These are phyloP conservation scores for Calephelis nemesis DNA, from an alignment of 1,140 invertebrate species.

Conservation along the genomic window DNA sequence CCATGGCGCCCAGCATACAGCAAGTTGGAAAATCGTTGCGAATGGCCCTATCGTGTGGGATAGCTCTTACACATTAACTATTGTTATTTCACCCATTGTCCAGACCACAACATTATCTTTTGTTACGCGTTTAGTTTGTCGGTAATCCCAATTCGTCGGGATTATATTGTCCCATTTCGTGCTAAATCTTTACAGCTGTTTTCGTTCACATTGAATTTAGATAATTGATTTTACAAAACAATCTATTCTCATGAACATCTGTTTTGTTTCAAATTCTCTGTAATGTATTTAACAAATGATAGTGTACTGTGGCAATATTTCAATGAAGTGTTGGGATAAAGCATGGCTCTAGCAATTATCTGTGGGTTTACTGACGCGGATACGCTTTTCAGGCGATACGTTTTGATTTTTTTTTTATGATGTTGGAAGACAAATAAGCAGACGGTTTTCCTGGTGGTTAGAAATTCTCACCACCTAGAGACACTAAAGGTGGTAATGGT, in stretches of 20 bases:
- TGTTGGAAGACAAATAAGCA: too few relatives aligned
- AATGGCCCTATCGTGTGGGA: not conserved
- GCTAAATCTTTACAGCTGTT: conserved; percentile 40
- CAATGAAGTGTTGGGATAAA: too few relatives aligned
- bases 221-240: conserved; percentile 16
- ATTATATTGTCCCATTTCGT: conserved; percentile 58
- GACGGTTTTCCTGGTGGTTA: too few relatives aligned
- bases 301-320: not conserved
- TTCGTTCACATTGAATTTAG: conserved; percentile 32
- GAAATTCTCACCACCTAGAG: too few relatives aligned
- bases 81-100: conserved; percentile 63
- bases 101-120: conserved; percentile 59
- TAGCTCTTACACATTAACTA: conserved; percentile 31
- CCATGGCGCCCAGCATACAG: too few relatives aligned
- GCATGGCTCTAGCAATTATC: too few relatives aligned
- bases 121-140: conserved; percentile 50
- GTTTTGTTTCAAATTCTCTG: conserved; percentile 12
- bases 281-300: conserved; percentile 5
- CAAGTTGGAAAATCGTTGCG: not conserved
- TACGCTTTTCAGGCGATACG: too few relatives aligned
- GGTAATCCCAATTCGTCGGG: conserved; percentile 64
- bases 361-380: too few relatives aligned
- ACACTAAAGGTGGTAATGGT: too few relatives aligned
- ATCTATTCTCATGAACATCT: conserved; percentile 11
- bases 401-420: too few relatives aligned